These are phyloP conservation scores for Pammene fasciana DNA, from an alignment of 2,888 invertebrate species.

Conservation along the genomic window DNA sequence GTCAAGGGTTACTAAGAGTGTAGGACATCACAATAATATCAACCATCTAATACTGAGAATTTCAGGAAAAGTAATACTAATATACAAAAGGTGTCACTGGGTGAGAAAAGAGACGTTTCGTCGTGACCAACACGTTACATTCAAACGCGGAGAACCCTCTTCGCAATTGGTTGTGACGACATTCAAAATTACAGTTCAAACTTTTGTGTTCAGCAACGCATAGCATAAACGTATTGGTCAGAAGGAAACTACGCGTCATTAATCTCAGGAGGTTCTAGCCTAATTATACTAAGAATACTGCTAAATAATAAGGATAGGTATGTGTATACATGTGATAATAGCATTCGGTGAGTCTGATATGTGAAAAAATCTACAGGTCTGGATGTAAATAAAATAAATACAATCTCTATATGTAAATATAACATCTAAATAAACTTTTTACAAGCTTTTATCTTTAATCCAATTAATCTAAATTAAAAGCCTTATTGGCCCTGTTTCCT, in stretches of 20 bases:
- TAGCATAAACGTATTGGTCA: constrained; percentile 27
- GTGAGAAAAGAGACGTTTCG: constrained; percentile 50
- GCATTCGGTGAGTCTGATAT: constrained; percentile 69
- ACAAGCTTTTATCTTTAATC: constrained; percentile 28
- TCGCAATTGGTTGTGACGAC: neutral
- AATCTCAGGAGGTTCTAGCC: constrained; percentile 79
- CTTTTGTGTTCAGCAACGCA: neutral
- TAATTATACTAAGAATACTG: constrained; percentile 80
- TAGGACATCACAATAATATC: constrained; percentile 71
- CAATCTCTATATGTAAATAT: constrained; percentile 22
- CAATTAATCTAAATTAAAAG: neutral
- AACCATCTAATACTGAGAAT: constrained; percentile 78
- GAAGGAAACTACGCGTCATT: constrained; percentile 48
- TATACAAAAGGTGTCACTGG: constrained; percentile 76
- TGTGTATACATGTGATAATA: constrained; percentile 74
- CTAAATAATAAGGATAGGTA: constrained; percentile 71
- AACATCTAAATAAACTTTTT: constrained; percentile 13
- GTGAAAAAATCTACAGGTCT: constrained; percentile 52
- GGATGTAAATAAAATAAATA: constrained; percentile 25
- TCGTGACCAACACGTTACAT: constrained; percentile 39
- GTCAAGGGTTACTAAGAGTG: constrained; percentile 56
- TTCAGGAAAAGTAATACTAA: constrained; percentile 72
- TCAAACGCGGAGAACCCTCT: neutral
- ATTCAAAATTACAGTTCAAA: neutral
- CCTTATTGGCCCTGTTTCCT: neutral